Evolutionary conservation across 2,797 vertebrate species (phyloP), one percentile per base, ranked within the genome.

Genomic region (Ciconia nigra): DNA sequence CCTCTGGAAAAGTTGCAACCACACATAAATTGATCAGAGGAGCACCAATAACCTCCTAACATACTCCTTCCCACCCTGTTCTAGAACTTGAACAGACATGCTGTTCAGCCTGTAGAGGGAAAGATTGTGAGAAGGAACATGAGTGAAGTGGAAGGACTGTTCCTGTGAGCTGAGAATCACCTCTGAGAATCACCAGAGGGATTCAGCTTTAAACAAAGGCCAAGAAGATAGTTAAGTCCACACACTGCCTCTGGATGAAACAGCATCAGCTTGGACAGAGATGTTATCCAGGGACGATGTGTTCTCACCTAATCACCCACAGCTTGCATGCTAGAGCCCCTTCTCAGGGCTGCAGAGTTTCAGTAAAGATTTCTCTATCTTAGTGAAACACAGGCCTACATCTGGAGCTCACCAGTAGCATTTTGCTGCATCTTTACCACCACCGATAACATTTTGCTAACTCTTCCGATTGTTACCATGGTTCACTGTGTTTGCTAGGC

Each of bases 251-350:
- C 17, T 29, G 51, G 37, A n/a, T 29, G 31, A 70, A 52, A 49
- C 7, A 5, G 2, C 54, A 31, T 12, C 41, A 76, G 57, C 26
- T 10, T 57, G 44, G 57, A 71, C 4, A 4, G 39, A 12, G 31
- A n/a, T 22, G 28, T 39, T 25, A 35, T 4, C 42, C 89, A 67
- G 49, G 26, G 19, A n/a, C 0, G 0, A 51, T 2, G 21, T 2
- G 1, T 49, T 87, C 63, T 73, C 69, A 67, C 10, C 65, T 49
- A 4, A 46, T 37, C 19, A 44, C n/a, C 20, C 15, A 46, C 54
- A 61, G 33, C n/a, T 54, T 71, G 28, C 54, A 47, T 5, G 18
- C 28, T 18, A 49, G 25, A 88, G 33, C 13, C 79, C 52, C 21
- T 90, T 63, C 67, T 63, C n/a, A 16, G 17, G 44, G 46, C 54